Conservation (phyloP, 64 coral and sea anemone species). For the Acropora tenuis region DNA sequence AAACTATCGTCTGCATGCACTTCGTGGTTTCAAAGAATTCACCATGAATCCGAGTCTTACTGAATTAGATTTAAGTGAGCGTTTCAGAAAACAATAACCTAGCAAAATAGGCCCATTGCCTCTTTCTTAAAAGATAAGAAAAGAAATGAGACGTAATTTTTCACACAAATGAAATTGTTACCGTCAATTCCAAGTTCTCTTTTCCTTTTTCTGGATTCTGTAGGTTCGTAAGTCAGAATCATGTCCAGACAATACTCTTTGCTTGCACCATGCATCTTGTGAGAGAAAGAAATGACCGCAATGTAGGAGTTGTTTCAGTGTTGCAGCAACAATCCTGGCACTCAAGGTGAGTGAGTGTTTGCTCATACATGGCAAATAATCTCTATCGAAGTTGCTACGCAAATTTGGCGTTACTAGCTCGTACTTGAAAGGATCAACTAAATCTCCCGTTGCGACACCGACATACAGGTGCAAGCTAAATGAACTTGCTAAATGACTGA, state of each 20-base stretch:
- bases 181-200: constrained; percentile 94
- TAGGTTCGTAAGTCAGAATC: constrained; percentile 85
- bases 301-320: no score
- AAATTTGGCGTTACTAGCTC: neutral
- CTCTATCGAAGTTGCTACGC: neutral
- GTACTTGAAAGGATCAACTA: no score
- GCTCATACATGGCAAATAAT: no score
- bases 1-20: no score
- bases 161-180: neutral
- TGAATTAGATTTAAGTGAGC: no score
- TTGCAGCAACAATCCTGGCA: no score
- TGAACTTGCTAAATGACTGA: neutral
- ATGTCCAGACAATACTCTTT: constrained; percentile 84
- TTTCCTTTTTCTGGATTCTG: constrained; percentile 69
- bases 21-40: no score
- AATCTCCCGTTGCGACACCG: no score
- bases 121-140: neutral
- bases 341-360: no score
- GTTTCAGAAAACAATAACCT: no score
- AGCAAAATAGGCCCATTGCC: no score
- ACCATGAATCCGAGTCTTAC: no score
- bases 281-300: neutral
- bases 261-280: constrained; percentile 77
- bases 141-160: neutral
- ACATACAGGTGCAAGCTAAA: neutral